Base-by-base conservation (phyloP, 2,797 vertebrate genomes). In the Spinibarbus caldwelli region DNA sequence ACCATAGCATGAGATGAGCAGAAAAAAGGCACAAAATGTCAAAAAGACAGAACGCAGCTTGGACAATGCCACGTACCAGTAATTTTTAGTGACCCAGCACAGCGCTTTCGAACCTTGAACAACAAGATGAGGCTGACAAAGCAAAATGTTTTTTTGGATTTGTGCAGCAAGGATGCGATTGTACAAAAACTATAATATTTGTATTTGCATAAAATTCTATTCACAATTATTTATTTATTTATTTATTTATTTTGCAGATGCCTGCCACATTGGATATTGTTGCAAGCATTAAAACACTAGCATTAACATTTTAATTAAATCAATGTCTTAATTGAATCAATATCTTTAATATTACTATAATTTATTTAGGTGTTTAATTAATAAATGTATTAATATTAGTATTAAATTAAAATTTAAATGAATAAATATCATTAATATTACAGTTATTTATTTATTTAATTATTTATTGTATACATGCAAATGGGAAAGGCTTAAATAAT, bases 61-160 rank as follows among this genome's bases (percentile, higher is more conserved):
- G 6, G 62, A 54, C 41, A 70, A 75, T 52, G 66, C 19, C 23
- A 68, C 29, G 14, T 19, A 47, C 76, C 38, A 49, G 38, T 80
- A 31, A 49, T 68, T 68, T 31, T 70, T 80, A 80, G 31, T 70
- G 78, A 52, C 78, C 78, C 78, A 64, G n/a, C 26, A 7, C 38
- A 64, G 77, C 47, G 19, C 34, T 21, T 57, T 41, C 17, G 0
- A 83, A 75, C 70, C 29, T 49, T 31, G n/a, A 79, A 64, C 78
- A 38, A 43, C 38, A 8, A 71, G 12, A 71, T 31, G 59, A 64
- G 26, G 14, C 26, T 64, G 59, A 41, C 75, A 41, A 78, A 59
- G 36, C 14, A 11, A 26, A 59, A 12, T 19, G 75, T 26, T 21
- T 78, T 78, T 78, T 36, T 6, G 5, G 9, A 43, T 57, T 57